Evolutionary conservation across 2,888 invertebrate genomes (phyloP).

Genomic region (Lymantria dispar): DNA sequence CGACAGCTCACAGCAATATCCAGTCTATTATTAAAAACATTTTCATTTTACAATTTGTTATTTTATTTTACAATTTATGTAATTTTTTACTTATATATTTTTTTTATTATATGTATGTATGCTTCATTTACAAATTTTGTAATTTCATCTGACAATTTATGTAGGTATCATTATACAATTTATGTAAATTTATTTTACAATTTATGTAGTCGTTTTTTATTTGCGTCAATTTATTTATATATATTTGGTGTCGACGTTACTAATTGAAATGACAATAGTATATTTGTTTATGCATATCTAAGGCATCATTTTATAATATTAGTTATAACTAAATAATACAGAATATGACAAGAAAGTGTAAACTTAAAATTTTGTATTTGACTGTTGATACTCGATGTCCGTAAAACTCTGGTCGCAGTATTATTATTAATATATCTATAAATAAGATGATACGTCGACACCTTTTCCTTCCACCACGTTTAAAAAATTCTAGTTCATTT

Average conservation of each 20-base stretch:
- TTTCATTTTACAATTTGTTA: slow-evolving; percentile 10
- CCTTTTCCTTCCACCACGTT: slow-evolving; percentile 3
- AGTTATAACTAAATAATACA: too few species aligned
- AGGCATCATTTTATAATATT: too few species aligned
- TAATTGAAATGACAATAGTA: too few species aligned
- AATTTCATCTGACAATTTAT: slow-evolving; percentile 18
- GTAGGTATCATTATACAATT: slow-evolving; percentile 19
- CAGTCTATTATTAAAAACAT: slow-evolving; percentile 44
- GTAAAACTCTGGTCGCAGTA: too few species aligned
- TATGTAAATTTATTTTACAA: slow-evolving; percentile 13
- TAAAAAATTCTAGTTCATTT: background rate
- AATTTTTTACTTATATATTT: too few species aligned
- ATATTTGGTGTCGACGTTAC: slow-evolving; percentile 4
- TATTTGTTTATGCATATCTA: too few species aligned
- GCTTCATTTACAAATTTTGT: too few species aligned
- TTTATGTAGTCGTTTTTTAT: slow-evolving; percentile 10
- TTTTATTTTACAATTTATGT: background rate
- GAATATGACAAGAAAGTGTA: too few species aligned
- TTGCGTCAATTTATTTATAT: slow-evolving; percentile 21
- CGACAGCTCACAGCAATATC: slow-evolving; percentile 43
- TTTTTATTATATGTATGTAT: too few species aligned
- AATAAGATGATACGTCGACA: slow-evolving; percentile 19
- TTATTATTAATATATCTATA: background rate
- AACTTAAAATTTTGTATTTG: too few species aligned
- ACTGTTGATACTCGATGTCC: too few species aligned